Evolutionary conservation across 2,113 vertebrate species (phyloP).

Genomic region (Gambusia affinis): DNA sequence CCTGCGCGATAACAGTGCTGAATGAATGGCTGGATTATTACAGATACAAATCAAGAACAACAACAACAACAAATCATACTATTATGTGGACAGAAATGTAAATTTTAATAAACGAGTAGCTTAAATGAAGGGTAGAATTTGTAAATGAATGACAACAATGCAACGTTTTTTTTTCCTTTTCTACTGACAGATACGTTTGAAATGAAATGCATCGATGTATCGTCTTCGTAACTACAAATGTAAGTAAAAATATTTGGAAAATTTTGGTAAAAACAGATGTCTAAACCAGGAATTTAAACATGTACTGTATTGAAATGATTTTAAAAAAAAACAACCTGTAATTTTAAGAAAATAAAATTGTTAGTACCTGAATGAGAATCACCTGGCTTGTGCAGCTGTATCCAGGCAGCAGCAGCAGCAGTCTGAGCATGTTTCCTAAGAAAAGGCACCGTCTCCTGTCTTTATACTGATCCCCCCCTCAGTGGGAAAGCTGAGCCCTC

Average conservation of each 20-base stretch:
- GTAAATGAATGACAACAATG: not conserved
- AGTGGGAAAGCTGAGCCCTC: conserved; percentile 42
- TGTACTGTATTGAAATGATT: too few relatives aligned
- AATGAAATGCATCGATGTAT: not conserved
- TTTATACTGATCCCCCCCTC: conserved; percentile 58
- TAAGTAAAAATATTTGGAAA: too few relatives aligned
- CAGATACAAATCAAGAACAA: not conserved
- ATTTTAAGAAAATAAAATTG: not conserved
- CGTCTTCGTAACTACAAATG: not conserved
- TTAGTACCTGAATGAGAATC: conserved; percentile 2
- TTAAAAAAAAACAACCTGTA: not conserved
- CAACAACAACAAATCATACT: not conserved
- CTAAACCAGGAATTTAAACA: not conserved
- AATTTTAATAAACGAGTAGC: not conserved
- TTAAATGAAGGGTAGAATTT: not conserved
- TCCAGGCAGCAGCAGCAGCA: conserved; percentile 43
- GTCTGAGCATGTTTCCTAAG: conserved; percentile 38
- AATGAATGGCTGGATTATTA: not conserved
- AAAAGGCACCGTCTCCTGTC: conserved; percentile 43
- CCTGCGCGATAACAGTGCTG: not conserved
- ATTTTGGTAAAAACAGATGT: not conserved
- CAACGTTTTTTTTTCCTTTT: not conserved
- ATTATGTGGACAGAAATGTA: not conserved
- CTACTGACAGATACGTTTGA: not conserved
- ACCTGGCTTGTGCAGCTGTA: conserved; percentile 42